Evolutionary conservation across 2,113 vertebrate genomes (phyloP).

Genomic region (Ceratotherium simum): DNA sequence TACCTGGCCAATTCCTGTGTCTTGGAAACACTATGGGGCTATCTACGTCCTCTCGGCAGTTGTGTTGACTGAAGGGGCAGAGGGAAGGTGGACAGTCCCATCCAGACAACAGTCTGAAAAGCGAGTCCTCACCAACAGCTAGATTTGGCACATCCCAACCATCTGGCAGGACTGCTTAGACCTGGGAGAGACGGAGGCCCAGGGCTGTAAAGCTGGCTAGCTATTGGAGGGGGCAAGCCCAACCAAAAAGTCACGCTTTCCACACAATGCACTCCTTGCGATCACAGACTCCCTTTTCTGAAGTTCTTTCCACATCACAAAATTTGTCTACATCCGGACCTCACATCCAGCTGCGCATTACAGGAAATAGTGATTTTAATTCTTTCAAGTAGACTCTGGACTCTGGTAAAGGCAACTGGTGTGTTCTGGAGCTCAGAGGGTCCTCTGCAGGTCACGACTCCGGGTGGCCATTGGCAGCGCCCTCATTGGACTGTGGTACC

Average conservation of each 20-base stretch:
- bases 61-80: neutral
- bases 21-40: neutral
- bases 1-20: neutral
- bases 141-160: neutral
- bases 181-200: neutral
- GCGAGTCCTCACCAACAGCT: neutral
- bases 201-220: neutral
- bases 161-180: neutral
- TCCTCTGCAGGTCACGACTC: neutral
- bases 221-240: neutral
- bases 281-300: neutral
- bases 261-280: neutral
- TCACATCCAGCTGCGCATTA: neutral
- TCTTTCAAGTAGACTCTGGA: neutral
- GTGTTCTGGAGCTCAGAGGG: neutral
- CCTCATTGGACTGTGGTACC: fast-evolving
- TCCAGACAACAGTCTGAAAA: neutral
- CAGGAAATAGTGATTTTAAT: neutral
- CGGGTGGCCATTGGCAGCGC: neutral
- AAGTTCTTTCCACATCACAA: neutral
- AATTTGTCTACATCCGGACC: neutral
- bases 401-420: neutral
- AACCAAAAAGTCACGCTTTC: neutral
- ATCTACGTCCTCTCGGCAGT: neutral
- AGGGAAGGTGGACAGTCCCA: neutral